Conservation (phyloP, 2,888 invertebrate genomes). For the Ophion obscuratus region DNA sequence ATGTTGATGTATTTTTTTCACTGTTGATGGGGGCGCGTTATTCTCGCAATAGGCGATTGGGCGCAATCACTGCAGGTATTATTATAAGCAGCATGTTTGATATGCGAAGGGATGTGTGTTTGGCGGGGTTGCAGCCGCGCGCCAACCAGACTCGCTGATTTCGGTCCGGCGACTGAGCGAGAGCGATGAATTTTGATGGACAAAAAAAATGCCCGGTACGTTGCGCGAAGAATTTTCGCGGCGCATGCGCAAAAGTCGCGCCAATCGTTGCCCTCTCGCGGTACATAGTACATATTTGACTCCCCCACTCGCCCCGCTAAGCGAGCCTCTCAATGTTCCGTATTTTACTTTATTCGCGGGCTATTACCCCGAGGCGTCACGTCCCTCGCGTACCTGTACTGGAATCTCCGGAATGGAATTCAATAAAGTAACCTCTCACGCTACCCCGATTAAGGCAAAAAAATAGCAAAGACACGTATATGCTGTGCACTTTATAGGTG, state of each 20-base stretch:
- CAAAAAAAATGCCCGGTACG: constrained; percentile 55
- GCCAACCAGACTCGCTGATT: constrained; percentile 68
- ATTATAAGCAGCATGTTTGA: not conserved
- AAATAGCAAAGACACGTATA: not conserved
- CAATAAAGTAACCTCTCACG: constrained; percentile 40
- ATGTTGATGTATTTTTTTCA: not conserved
- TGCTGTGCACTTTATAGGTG: not conserved
- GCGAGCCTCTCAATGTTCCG: not conserved
- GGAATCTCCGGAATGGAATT: constrained; percentile 63
- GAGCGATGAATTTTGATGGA: constrained; percentile 69
- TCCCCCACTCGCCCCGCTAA: constrained; percentile 29
- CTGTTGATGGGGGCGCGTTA: not conserved
- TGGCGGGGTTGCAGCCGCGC: constrained; percentile 3
- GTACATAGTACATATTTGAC: constrained; percentile 45
- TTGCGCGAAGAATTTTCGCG: constrained; percentile 62
- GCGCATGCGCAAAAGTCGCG: constrained; percentile 72
- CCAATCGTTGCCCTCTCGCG: constrained; percentile 56
- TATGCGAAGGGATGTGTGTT: not conserved
- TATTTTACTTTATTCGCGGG: constrained; percentile 18
- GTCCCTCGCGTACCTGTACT: constrained; percentile 9
- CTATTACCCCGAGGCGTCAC: constrained; percentile 8
- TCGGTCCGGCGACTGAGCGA: constrained; percentile 73
- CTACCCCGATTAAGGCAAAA: constrained; percentile 5
- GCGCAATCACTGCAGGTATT: not conserved
- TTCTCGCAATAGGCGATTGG: not conserved